These are phyloP conservation scores for Lepidocolaptes lacrymiger DNA, from an alignment of 2,797 vertebrate genomes.

Conservation along the genomic window DNA sequence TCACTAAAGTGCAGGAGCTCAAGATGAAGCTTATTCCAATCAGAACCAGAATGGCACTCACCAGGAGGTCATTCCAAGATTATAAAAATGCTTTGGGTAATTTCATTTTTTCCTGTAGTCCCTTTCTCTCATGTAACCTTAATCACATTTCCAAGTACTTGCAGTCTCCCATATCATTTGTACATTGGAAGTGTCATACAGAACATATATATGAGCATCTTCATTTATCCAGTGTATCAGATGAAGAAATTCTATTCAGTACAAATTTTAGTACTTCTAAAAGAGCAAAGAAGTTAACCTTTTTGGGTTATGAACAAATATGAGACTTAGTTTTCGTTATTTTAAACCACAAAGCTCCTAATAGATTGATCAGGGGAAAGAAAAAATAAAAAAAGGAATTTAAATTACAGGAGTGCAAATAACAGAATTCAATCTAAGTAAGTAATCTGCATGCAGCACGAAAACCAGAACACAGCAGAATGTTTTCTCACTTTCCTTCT, in stretches of 20 bases:
- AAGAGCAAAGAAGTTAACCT: neutral
- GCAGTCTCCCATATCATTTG: neutral
- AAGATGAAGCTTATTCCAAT: neutral
- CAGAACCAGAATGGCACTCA: neutral
- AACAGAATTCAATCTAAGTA: constrained; percentile 8
- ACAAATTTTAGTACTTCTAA: neutral
- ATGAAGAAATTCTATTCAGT: neutral
- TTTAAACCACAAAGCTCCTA: neutral
- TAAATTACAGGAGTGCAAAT: neutral
- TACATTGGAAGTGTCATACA: neutral
- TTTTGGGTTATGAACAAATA: neutral
- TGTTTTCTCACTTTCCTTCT: constrained; percentile 24
- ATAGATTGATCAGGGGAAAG: neutral
- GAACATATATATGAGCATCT: neutral
- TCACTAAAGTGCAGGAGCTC: neutral
- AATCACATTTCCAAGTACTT: neutral
- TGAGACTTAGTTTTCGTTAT: neutral
- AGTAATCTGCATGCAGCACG: neutral
- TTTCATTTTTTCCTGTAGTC: neutral
- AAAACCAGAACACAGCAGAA: neutral
- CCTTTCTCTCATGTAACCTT: neutral
- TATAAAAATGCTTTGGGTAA: neutral
- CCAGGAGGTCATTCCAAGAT: neutral
- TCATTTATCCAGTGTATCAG: neutral
- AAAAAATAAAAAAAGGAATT: neutral